Evolutionary conservation across 2,797 vertebrate species (phyloP), one percentile per base, ranked within the genome.

Genomic region (Phaenicophaeus curvirostris): DNA sequence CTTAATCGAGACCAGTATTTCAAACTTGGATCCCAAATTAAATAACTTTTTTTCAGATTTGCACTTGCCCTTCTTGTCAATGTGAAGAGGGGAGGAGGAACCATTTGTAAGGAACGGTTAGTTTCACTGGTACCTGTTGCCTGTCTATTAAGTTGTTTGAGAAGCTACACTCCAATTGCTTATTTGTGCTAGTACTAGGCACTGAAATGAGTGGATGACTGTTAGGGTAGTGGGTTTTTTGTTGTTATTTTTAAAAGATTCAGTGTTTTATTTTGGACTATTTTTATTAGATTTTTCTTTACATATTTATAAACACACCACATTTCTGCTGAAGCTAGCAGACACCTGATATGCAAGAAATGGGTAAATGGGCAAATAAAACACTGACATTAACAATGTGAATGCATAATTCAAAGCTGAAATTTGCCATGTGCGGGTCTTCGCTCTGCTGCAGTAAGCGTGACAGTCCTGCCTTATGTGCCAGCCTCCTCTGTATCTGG

Each of bases 391-490:
- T 8, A 65, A 12, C 23, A 3, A 1, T 11, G 11, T 18, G 31
- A 35, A 6, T 55, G 25, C 13, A 0, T 8, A 4, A 61, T 62
- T 27, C 0, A 3, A 18, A 76, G 51, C 0, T 31, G 19, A 28
- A 25, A 1, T 5, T 44, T 50, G 54, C 28, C 10, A 21, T 20
- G 25, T 11, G 7, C 13, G 17, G 21, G 10, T 50, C 17, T 28
- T 42, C 2, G 2, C 55, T 55, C 23, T 41, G 41, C 59, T 57
- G 42, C 33, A 35, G 19, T 10, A 48, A 53, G 31, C 3, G 1
- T 9, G 23, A 13, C 25, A 25, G 5, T 9, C 33, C 59, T 71
- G 54, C 13, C 11, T 15, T 14, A 3, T 0, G 2, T 17, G 41
- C 59, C 62, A 39, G 25, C 18, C 31, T 46, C 28, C 6, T 58